Base-by-base conservation (phyloP, 2,113 vertebrate species). In the Zonotrichia leucophrys region DNA sequence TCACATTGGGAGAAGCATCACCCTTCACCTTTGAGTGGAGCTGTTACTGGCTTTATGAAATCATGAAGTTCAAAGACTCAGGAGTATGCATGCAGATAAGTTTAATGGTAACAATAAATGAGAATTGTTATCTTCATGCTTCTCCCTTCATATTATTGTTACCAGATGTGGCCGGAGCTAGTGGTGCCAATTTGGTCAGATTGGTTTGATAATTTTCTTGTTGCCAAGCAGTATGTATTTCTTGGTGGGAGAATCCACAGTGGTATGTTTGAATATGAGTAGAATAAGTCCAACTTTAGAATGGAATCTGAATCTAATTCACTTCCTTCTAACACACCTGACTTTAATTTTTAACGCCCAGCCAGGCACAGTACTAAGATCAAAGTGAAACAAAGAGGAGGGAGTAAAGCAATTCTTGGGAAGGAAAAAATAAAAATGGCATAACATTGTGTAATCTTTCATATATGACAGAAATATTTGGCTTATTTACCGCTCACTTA, bases 21-120 rank as follows among this genome's bases (percentile, higher is more conserved):
- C n/a, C 52, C 47, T 73, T 88, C 75, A 93, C 75, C 58, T 95
- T 53, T 72, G 44, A 90, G 52, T 55, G 73, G 52, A 83, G 37
- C 79, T 92, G 83, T 94, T 90, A 92, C 0, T 87, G 77, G 62
- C 81, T 89, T 81, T 78, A 66, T 92, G 81, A 93, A 95, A 79
- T 66, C 62, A 63, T 25, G n/a, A 63, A 89, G 69, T 95, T 95
- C 89, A 93, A 92, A 95, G 86, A 50, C 70, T 80, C 72, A 52
- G 60, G 81, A 85, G 21, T 69, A 41, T 14, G 8, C 73, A 68
- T 90, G 47, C 58, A 96, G 77, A 91, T 95, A 93, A 92, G 39
- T 90, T 94, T 95, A 94, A 93, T 78, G 52, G 76, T 89, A 92
- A 97, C 87, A 92, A 91, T 97, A 94, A 94, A 95, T 96, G 89